Percentiles rank a stretch among this genome's conserved stretches.
These are phyloP conservation scores for Peromyscus nudipes DNA, from an alignment of 2,797 vertebrate genomes.

Conservation along the genomic window DNA sequence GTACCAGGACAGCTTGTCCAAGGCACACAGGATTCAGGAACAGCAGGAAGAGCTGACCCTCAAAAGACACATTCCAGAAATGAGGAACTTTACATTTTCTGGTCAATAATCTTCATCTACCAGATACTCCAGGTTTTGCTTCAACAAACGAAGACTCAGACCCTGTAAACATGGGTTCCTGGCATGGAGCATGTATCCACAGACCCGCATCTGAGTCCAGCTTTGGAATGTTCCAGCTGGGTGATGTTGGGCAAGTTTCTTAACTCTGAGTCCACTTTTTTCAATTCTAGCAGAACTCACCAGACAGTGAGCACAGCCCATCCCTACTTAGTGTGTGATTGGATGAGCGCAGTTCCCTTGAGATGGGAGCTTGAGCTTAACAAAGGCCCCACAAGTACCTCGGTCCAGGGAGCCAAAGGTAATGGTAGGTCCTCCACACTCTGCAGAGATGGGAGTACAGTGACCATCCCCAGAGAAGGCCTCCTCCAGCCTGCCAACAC, in stretches of 20 bases:
- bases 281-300: not conserved
- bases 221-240: not conserved
- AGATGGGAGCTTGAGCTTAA: no score
- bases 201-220: not conserved
- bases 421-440: not conserved
- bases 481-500: rapidly evolving
- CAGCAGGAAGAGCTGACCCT: not conserved
- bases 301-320: not conserved
- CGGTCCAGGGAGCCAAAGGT: not conserved
- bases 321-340: rapidly evolving
- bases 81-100: not conserved
- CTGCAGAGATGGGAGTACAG: no score
- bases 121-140: not conserved
- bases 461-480: not conserved
- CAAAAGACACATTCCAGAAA: not conserved
- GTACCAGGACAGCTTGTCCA: not conserved
- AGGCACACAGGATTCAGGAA: not conserved
- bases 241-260: not conserved
- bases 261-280: not conserved
- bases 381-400: not conserved
- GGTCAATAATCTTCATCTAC: no score
- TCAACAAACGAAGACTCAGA: not conserved
- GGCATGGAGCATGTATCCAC: not conserved
- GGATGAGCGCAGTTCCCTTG: rapidly evolving
- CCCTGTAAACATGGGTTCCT: rapidly evolving